A percentile compares a stretch with the other conserved stretches of the same genome.
Evolutionary conservation across 2,797 vertebrate genomes (phyloP).

Genomic region (Aphelocoma californica): DNA sequence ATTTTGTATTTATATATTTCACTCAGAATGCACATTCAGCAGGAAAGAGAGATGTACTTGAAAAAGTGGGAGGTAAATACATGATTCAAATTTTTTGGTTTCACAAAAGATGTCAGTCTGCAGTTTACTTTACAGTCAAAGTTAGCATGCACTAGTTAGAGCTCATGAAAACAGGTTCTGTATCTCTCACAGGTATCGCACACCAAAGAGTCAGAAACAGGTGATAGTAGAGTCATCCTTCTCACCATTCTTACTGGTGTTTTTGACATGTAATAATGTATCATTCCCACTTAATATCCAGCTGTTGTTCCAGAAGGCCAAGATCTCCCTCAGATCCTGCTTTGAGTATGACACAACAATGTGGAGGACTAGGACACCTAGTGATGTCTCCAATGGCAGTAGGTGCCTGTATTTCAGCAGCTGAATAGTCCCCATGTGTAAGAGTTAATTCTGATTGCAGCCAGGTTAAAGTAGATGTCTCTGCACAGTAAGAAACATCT

Average conservation of each 20-base stretch:
- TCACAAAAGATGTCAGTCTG: not conserved
- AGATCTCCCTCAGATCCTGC: not conserved
- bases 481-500: not conserved
- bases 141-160: not conserved
- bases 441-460: not conserved
- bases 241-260: not conserved
- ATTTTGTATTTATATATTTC: not conserved
- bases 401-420: not conserved
- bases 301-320: not conserved
- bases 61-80: not conserved
- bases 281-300: not conserved
- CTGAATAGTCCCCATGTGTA: fast-evolving
- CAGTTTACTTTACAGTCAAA: not conserved
- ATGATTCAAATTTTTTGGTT: not conserved
- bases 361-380: not conserved
- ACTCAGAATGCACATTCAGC: not conserved
- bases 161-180: not conserved
- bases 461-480: not conserved
- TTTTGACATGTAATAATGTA: not conserved
- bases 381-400: not conserved
- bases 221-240: not conserved
- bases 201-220: not conserved
- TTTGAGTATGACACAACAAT: not conserved
- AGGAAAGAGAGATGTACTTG: not conserved
- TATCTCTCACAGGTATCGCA: not conserved